These are phyloP conservation scores for Drosophila parabipectinata DNA, from an alignment of 1,140 invertebrate species.

Conservation along the genomic window DNA sequence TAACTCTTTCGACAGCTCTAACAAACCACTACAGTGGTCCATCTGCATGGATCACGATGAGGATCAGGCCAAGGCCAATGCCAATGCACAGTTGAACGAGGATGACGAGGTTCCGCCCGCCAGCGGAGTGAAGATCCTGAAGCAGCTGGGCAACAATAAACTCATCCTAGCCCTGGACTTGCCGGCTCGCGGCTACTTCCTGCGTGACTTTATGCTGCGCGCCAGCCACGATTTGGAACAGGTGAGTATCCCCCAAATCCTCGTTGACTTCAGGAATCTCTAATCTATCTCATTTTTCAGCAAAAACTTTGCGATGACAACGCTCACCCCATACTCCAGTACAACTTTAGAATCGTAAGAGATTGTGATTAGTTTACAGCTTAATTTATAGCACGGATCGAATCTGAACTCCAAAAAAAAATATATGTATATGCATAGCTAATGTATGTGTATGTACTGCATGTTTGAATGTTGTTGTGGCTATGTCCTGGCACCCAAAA, in stretches of 20 bases:
- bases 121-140: slow-evolving; percentile 61
- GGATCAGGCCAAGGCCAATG: slow-evolving; percentile 56
- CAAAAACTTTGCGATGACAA: slow-evolving; percentile 82
- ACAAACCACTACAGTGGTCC: slow-evolving; percentile 74
- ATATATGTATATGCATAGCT: slow-evolving; percentile 3
- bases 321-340: slow-evolving; percentile 82
- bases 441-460: slow-evolving; percentile 18
- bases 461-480: slow-evolving; percentile 18
- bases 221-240: slow-evolving; percentile 74
- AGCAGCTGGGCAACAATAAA: slow-evolving; percentile 70
- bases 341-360: slow-evolving; percentile 84
- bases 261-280: background rate
- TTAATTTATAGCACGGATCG: slow-evolving; percentile 73
- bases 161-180: slow-evolving; percentile 65
- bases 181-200: slow-evolving; percentile 67
- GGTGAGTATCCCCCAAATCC: slow-evolving; percentile 26
- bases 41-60: slow-evolving; percentile 62
- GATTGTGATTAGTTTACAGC: slow-evolving; percentile 83
- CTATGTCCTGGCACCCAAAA: slow-evolving; percentile 25
- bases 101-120: slow-evolving; percentile 53
- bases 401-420: slow-evolving; percentile 36
- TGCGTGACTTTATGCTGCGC: slow-evolving; percentile 72
- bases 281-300: slow-evolving; percentile 47
- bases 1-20: slow-evolving; percentile 44
- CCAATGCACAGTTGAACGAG: slow-evolving; percentile 57